A percentile compares a stretch with the other conserved stretches of the same genome.
Evolutionary conservation across 2,797 vertebrate species (phyloP).

Genomic region (Danionella dracula): DNA sequence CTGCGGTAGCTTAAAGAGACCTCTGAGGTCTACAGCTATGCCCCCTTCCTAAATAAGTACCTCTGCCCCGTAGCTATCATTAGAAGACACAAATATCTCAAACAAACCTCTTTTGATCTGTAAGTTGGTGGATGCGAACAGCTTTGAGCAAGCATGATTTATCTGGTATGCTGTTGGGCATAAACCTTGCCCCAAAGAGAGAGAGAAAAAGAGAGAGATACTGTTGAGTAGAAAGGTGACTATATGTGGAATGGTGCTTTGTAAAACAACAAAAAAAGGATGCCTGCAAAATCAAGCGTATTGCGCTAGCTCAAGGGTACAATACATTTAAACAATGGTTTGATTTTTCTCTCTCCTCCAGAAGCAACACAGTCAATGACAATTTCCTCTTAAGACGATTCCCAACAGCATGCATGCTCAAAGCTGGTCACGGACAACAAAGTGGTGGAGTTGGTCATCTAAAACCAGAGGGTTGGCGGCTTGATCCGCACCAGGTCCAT

Average conservation of each 20-base stretch:
- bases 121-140: background rate
- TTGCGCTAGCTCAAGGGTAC: constrained; percentile 32
- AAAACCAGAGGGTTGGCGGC: too few species aligned
- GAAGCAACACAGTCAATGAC: background rate
- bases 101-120: constrained; percentile 25
- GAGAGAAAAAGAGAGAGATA: background rate
- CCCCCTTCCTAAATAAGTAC: constrained; percentile 23
- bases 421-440: too few species aligned
- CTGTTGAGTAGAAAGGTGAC: background rate
- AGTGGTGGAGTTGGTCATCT: too few species aligned
- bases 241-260: constrained; percentile 27
- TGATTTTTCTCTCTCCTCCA: constrained; percentile 16
- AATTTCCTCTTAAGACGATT: background rate
- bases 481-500: too few species aligned
- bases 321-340: constrained; percentile 33
- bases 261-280: constrained; percentile 34
- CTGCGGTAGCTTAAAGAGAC: background rate
- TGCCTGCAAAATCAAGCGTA: constrained; percentile 32
- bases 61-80: constrained; percentile 24
- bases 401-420: too few species aligned
- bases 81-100: constrained; percentile 27
- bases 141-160: constrained; percentile 39
- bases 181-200: constrained; percentile 4
- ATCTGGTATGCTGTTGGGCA: constrained; percentile 25
- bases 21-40: background rate